Evolutionary conservation across 2,113 vertebrate genomes (phyloP), one percentile per base, ranked within the genome.

Genomic region (Tachysurus vachellii): DNA sequence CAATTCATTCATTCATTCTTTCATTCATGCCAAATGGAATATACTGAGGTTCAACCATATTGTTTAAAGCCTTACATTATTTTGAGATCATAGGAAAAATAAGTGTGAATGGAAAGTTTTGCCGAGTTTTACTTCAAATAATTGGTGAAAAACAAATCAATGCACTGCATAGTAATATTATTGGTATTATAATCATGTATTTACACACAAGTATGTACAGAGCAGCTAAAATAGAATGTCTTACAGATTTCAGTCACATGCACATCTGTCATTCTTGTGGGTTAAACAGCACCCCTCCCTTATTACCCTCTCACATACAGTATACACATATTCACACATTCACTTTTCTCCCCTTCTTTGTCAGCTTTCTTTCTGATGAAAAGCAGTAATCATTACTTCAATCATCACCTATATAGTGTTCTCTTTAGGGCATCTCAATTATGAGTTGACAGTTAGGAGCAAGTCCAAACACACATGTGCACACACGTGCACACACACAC

Each of bases 381-480:
- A 88, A 59, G 81, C 54, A 82, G 71, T 54, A 28, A 81, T 84
- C 85, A 84, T 68, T 57, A 62, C 84, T 87, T 70, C 23, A 80
- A 73, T 88, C 83, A 44, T 47, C 84, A 61, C 62, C 19, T 83
- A 14, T 47, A 80, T 84, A 42, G 76, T 71, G 75, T 84, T 75
- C 77, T 28, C 82, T 62, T 70, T 80, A 80, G 66, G 59, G 81
- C 80, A 76, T 87, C 80, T 88, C 76, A 87, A 88, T 92, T 66
- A 84, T 87, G 88, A 91, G 61, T 84, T 88, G 86, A 88, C 86
- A 89, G 77, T 64, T 82, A 88, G 80, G 31, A 86, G 88, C 82
- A 53, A 87, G 83, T 68, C 82, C 77, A 87, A 90, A 85, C 66
- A 87, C 85, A 87, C 83, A 89, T 66, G 28, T 21, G 26, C 73